Base-by-base conservation (phyloP, 2,888 invertebrate species). In the Chloroclysta siterata region DNA sequence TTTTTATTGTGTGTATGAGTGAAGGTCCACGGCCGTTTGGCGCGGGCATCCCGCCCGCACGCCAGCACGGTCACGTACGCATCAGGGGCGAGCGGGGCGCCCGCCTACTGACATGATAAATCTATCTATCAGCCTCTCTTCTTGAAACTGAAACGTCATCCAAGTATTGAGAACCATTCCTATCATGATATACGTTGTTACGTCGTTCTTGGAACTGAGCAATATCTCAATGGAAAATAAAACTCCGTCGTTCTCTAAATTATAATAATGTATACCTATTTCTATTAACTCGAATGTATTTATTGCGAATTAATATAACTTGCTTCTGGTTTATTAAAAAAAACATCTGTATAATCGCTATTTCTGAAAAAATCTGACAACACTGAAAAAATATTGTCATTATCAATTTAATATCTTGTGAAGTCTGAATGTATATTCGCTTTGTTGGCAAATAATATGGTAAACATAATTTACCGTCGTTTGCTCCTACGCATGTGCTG, bases 31-130 rank as follows among this genome's bases (percentile, higher is more conserved):
- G 82, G 80, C 70, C 82, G 64, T 42, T 65, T 57, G 63, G 70
- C 70, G 63, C 61, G 68, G 56, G 55, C 63, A 41, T 57, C 64
- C 56, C 64, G 66, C 65, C 64, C 67, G 72, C 75, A 84, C 87
- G 84, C 80, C 62, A 67, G 72, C 63, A 48, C 64, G 70, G 87
- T 89, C 90, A 89, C 89, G 90, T 89, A 89, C 79, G 84, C 89
- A 75, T n/a, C n/a, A n/a, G n/a, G 53, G 47, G 46, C 44, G 36
- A 29, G 53, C 33, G 50, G 41, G 33, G 50, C 56, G 55, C 53
- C 53, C 54, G 42, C 60, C 15, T 39, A 15, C 33, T 5, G 5
- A 48, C 54, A 48, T 56, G 47, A 61, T 56, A 13, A n/a, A 52
- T 59, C 44, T 53, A 52, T 60, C 51, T 67, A 57, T 55, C 48